Conservation (phyloP, 2,888 invertebrate species). For the Sphecodes monilicornis region DNA sequence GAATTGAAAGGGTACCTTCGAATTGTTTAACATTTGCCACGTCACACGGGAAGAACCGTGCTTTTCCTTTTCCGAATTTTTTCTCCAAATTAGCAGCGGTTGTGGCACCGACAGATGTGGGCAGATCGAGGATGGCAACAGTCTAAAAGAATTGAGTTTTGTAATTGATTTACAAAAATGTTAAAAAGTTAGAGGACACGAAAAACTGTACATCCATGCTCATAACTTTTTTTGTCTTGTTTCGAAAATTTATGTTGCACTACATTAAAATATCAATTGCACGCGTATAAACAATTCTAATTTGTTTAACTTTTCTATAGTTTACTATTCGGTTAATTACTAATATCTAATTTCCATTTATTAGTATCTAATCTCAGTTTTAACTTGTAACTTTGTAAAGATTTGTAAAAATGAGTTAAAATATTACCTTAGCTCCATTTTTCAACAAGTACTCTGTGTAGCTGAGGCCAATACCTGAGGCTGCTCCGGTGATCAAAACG, state of each 20-base stretch:
- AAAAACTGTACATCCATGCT: background rate
- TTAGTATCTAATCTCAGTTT: too few relatives aligned
- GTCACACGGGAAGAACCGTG: constrained; percentile 85
- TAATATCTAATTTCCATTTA: too few relatives aligned
- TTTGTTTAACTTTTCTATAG: too few relatives aligned
- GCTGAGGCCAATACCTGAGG: background rate
- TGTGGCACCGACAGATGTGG: constrained; percentile 81
- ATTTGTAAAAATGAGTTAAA: background rate
- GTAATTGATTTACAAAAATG: background rate
- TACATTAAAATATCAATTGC: too few relatives aligned
- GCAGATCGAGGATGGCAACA: constrained; percentile 82
- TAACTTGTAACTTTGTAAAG: background rate
- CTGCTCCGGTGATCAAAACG: constrained; percentile 9
- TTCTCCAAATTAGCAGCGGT: constrained; percentile 83
- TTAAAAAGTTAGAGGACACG: background rate
- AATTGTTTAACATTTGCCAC: constrained; percentile 84
- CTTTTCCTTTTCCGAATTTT: constrained; percentile 84
- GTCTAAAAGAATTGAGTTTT: constrained; percentile 49
- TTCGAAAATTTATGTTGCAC: background rate
- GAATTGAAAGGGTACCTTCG: constrained; percentile 75
- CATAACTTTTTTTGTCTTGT: background rate
- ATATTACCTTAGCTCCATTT: constrained; percentile 71
- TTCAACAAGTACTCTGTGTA: background rate
- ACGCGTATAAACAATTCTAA: too few relatives aligned
- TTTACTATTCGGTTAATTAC: too few relatives aligned